Conservation (phyloP, 2,113 vertebrate genomes). For the Sminthopsis crassicaudata region DNA sequence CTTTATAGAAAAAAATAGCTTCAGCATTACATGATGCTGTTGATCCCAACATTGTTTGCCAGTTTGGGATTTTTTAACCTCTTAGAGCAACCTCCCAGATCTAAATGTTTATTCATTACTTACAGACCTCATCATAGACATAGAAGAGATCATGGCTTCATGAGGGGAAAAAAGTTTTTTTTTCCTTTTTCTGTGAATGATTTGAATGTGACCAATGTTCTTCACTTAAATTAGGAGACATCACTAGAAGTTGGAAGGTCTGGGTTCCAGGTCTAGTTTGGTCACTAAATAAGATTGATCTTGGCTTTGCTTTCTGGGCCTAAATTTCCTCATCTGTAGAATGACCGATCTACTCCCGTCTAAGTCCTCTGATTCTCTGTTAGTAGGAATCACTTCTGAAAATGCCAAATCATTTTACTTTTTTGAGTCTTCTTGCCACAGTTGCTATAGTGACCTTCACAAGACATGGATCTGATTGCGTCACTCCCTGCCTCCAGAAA, state of each 20-base stretch:
- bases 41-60: not conserved
- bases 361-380: not conserved
- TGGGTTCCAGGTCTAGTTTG: not conserved
- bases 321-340: not conserved
- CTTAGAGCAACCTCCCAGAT: not conserved
- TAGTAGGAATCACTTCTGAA: not conserved
- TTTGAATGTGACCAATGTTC: not conserved
- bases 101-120: not conserved
- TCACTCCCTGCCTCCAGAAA: not conserved
- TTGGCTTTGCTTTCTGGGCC: not conserved
- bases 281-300: not conserved
- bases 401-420: not conserved
- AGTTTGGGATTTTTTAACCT: not conserved
- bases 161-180: not conserved
- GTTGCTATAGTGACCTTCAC: not conserved
- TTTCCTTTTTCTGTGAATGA: not conserved
- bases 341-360: not conserved
- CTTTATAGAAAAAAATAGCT: not conserved
- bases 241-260: not conserved
- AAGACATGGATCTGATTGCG: not conserved
- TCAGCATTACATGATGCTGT: not conserved
- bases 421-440: not conserved
- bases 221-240: not conserved
- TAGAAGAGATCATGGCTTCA: not conserved
- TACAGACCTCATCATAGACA: not conserved